phyloP scores from a whole-genome alignment of 2,888 invertebrate genomes.

The Eupithecia abbreviata region DNA sequence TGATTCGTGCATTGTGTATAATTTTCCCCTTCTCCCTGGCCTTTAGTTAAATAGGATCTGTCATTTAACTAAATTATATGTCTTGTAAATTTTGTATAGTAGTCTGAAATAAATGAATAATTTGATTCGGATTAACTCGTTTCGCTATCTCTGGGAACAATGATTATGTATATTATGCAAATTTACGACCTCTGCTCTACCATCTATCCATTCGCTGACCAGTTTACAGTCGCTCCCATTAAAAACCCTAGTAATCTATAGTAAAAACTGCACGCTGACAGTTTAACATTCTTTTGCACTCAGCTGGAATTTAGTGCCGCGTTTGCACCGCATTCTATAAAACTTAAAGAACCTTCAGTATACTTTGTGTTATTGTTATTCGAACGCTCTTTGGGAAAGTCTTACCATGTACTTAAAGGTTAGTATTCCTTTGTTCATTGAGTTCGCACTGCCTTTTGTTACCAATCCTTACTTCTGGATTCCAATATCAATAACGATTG shows the following conservation, averaged over 20 bases:
- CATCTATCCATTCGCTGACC: slow-evolving; percentile 13
- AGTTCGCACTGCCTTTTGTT: slow-evolving; percentile 20
- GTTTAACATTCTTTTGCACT: slow-evolving; percentile 58
- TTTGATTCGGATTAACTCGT: background rate
- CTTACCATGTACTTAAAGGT: slow-evolving; percentile 30
- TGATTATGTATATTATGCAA: slow-evolving; percentile 10
- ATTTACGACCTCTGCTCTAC: slow-evolving; percentile 11
- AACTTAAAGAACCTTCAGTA: slow-evolving; percentile 36
- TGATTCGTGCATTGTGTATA: background rate
- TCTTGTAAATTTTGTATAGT: too few species aligned
- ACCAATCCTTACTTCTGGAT: slow-evolving; percentile 12
- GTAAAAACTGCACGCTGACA: slow-evolving; percentile 48
- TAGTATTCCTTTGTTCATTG: slow-evolving; percentile 25
- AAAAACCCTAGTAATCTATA: slow-evolving; percentile 49
- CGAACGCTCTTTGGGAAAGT: slow-evolving; percentile 27
- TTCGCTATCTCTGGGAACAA: background rate
- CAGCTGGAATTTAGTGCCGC: slow-evolving; percentile 51
- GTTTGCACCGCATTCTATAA: slow-evolving; percentile 45
- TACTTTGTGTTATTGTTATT: slow-evolving; percentile 42
- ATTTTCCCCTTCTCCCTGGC: too few species aligned
- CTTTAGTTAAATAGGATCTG: too few species aligned
- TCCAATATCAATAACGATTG: slow-evolving; percentile 14
- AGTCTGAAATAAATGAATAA: too few species aligned
- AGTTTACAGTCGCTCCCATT: slow-evolving; percentile 41
- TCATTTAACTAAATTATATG: too few species aligned